Base-by-base conservation (phyloP, 2,113 vertebrate genomes). In the Bufo bufo region DNA sequence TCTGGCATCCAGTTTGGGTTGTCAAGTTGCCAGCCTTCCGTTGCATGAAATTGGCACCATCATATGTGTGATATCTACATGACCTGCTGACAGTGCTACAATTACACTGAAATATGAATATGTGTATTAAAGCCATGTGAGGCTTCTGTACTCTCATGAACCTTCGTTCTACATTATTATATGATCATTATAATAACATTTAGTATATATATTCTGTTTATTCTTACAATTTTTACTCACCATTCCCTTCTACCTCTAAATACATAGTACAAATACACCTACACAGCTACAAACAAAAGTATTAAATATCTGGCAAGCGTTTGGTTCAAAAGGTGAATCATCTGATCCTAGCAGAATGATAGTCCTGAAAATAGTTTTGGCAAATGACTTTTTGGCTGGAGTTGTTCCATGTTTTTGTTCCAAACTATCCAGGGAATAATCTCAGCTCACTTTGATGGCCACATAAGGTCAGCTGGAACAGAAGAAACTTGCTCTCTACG, bases 311-410 rank as follows among this genome's bases (percentile, higher is more conserved):
- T 80, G 78, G 54, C 78, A 80, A 61, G 61, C 14, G 54, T 80
- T 80, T 80, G 78, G 54, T 80, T 33, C 23, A 80, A 80, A 80
- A 80, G 54, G 78, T 82, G 59, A 82, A 13, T 66, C 61, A 63
- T 65, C 6, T 82, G 16, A 82, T 66, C 49, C 59, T 82, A 49
- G 81, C 20, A 66, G 61, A 82, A 82, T 82, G 81, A 82, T 65
- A 50, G 33, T 63, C 81, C 81, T 82, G 81, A 82, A 82, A 82
- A 82, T 82, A 82, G 81, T 65, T 66, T 50, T 82, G 81, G 81
- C 81, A 82, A 82, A 66, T 65, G 59, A 13, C 59, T 82, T 49
- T 66, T 66, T 65, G 59, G 59, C 81, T 66, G 43, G 81, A 49
- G 45, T 63, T n/a, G 61, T 82, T 66, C 81, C 12, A 50, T 63